A percentile compares a stretch with the other conserved stretches of the same genome.
These are phyloP conservation scores for Diplolepis rosae DNA, from an alignment of 2,888 invertebrate species.

Conservation along the genomic window DNA sequence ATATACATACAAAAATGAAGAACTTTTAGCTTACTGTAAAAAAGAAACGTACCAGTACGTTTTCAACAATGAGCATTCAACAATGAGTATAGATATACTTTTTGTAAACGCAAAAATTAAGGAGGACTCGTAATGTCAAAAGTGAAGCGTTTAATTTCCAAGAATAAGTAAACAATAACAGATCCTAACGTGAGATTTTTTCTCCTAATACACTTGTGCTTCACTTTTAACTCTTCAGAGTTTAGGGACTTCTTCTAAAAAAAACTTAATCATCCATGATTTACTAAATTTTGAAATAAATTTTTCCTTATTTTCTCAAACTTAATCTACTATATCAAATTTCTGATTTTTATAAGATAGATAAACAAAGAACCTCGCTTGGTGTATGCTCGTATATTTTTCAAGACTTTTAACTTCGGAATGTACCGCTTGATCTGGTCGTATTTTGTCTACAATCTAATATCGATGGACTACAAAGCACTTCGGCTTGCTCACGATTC, in stretches of 20 bases:
- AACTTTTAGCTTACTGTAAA: constrained; percentile 34
- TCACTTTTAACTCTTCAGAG: neutral
- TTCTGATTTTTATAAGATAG: neutral
- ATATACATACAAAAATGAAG: constrained; percentile 25
- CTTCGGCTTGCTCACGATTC: constrained; percentile 20
- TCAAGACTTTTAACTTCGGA: constrained; percentile 42
- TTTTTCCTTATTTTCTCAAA: constrained; percentile 12
- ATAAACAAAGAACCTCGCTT: constrained; percentile 20
- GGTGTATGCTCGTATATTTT: constrained; percentile 15
- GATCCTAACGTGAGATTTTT: neutral
- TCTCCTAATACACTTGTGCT: neutral
- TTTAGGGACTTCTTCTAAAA: too few relatives aligned
- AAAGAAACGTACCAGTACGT: constrained; percentile 70
- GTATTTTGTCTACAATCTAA: constrained; percentile 29
- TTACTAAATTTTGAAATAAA: neutral
- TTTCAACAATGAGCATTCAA: constrained; percentile 65
- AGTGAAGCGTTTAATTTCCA: neutral
- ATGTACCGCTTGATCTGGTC: constrained; percentile 42
- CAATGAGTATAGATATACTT: constrained; percentile 52
- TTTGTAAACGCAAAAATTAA: constrained; percentile 2
- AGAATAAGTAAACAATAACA: neutral
- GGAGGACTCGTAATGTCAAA: neutral
- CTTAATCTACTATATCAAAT: neutral
- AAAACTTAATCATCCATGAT: neutral
- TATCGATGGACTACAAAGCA: constrained; percentile 29